phyloP scores from a whole-genome alignment of 2,113 vertebrate species.

The Clinocottus analis region DNA sequence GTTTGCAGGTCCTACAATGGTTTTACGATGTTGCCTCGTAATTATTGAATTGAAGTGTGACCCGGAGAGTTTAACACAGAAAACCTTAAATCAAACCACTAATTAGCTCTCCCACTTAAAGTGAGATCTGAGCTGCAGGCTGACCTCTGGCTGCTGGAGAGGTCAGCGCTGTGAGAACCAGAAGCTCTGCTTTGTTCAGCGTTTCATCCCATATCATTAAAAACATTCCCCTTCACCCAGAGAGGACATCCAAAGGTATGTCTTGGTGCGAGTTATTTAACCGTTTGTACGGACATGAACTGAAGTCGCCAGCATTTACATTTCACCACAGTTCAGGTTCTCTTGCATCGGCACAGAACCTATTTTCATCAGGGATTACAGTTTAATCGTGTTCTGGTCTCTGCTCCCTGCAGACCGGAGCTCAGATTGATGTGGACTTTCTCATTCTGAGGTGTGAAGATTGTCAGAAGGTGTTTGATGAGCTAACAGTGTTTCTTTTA shows the following conservation, averaged over 20 bases:
- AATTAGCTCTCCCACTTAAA: not conserved
- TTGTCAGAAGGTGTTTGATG: slow-evolving; percentile 64
- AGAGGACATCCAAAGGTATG: not conserved
- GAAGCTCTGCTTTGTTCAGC: not conserved
- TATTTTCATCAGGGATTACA: slow-evolving; percentile 4
- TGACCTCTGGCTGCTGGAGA: not conserved
- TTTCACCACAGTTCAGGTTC: not conserved
- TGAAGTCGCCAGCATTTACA: not conserved
- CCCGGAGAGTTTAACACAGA: not conserved
- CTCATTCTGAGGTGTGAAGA: slow-evolving; percentile 60
- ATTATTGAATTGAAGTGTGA: not conserved
- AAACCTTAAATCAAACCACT: not conserved
- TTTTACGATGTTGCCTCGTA: not conserved
- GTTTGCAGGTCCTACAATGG: not conserved
- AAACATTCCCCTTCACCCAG: not conserved
- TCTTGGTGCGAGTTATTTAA: not conserved
- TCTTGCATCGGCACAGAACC: not conserved
- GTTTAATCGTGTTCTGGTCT: not conserved
- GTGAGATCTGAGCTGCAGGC: not conserved
- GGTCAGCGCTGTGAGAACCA: not conserved
- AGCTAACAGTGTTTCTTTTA: slow-evolving; percentile 5
- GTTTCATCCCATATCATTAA: not conserved
- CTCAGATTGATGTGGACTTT: slow-evolving; percentile 34
- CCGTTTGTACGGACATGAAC: not conserved
- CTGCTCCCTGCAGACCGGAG: slow-evolving; percentile 35